These are phyloP conservation scores for Ptychochromis oligacanthus DNA, from an alignment of 2,113 vertebrate species.

Conservation along the genomic window DNA sequence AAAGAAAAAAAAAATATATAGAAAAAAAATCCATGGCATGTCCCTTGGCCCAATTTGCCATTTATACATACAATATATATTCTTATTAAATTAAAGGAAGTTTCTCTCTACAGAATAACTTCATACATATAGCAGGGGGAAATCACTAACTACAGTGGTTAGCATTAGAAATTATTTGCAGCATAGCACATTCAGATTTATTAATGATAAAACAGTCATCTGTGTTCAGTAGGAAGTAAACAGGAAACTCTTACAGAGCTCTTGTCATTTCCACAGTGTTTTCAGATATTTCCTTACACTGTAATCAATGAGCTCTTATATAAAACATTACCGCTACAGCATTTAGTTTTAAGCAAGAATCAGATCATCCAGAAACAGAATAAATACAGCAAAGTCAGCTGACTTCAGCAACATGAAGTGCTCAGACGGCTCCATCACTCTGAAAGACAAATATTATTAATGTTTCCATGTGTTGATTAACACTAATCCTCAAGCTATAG, in stretches of 20 bases:
- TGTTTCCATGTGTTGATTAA: neutral
- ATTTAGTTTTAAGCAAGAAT: neutral
- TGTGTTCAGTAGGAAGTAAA: neutral
- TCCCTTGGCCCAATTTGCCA: neutral
- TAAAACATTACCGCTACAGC: neutral
- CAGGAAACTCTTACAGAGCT: slow-evolving; percentile 5
- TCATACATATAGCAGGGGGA: neutral
- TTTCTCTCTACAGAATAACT: neutral
- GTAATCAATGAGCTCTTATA: slow-evolving; percentile 40
- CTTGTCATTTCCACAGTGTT: slow-evolving; percentile 46
- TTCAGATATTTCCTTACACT: neutral
- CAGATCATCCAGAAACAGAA: neutral
- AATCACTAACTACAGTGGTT: neutral
- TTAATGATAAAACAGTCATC: neutral
- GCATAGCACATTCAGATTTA: neutral
- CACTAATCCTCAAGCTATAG: neutral
- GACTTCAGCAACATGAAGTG: neutral
- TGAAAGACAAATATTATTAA: slow-evolving; percentile 63
- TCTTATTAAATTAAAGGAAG: neutral
- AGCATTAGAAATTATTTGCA: neutral
- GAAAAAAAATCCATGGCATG: neutral
- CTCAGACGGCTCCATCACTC: slow-evolving; percentile 57
- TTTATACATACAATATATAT: neutral
- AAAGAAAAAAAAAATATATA: neutral
- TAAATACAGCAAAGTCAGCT: slow-evolving; percentile 19